A percentile compares a stretch with the other conserved stretches of the same genome.
These are phyloP conservation scores for Phyllotis vaccarum DNA, from an alignment of 2,797 vertebrate species.

Conservation along the genomic window DNA sequence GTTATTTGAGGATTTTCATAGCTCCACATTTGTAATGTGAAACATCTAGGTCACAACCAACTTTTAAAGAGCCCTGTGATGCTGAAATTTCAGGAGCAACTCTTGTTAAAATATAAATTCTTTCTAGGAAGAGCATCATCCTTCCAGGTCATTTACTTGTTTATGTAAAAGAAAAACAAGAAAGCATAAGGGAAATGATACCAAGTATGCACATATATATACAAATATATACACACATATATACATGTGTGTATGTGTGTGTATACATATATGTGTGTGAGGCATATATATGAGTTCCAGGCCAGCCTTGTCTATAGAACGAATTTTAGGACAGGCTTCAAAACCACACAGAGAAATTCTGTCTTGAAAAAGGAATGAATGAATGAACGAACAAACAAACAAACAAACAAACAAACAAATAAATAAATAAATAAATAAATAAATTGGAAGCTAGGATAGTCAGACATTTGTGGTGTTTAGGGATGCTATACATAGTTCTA, in stretches of 20 bases:
- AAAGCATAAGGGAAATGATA: constrained; percentile 22
- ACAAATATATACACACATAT: no score
- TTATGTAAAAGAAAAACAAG: constrained; percentile 30
- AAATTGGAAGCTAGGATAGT: background rate
- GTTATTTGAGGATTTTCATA: background rate
- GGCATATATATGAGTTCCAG: no score
- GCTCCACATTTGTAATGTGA: background rate
- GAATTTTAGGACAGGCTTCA: no score
- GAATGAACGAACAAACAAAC: background rate
- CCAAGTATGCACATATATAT: background rate
- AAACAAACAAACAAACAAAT: no score
- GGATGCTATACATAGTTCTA: background rate
- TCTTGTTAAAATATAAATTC: constrained; percentile 18
- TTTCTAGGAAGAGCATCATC: constrained; percentile 46
- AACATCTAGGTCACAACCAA: constrained; percentile 18
- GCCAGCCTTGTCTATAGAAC: no score
- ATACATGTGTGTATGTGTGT: no score
- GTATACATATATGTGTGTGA: background rate
- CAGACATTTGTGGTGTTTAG: background rate
- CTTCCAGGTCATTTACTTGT: constrained; percentile 14
- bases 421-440: no score
- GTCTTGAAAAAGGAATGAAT: no score
- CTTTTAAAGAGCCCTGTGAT: background rate
- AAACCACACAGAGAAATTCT: no score
- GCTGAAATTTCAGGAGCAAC: background rate